These are phyloP conservation scores for Bubo blakistoni DNA, from an alignment of 2,113 vertebrate genomes.

Conservation along the genomic window DNA sequence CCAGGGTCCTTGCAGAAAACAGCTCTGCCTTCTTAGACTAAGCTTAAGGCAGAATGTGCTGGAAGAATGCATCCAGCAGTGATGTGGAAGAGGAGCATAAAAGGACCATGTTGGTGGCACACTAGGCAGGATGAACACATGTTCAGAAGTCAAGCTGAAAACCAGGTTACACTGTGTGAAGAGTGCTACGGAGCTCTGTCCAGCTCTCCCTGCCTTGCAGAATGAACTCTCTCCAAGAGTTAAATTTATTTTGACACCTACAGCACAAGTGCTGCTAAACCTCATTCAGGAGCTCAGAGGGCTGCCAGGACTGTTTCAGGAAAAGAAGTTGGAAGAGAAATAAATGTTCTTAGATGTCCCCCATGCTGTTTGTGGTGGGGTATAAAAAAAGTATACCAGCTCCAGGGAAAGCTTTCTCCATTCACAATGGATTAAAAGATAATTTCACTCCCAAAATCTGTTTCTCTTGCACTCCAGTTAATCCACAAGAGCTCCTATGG, in stretches of 20 bases:
- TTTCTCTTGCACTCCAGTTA: neutral
- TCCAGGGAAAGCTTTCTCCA: neutral
- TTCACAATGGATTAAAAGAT: neutral
- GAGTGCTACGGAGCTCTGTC: neutral
- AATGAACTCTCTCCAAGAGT: neutral
- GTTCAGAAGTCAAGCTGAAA: neutral
- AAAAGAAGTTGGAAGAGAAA: neutral
- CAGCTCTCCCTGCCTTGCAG: neutral
- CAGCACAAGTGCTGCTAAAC: neutral
- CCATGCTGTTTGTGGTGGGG: fast-evolving
- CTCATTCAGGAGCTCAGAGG: neutral
- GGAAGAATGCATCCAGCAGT: neutral
- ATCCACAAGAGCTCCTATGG: fast-evolving
- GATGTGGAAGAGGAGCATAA: neutral
- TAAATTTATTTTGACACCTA: neutral
- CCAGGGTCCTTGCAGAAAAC: neutral
- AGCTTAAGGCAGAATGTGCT: neutral
- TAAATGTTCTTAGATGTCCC: neutral
- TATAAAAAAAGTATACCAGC: neutral
- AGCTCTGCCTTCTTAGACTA: neutral
- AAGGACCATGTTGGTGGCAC: neutral
- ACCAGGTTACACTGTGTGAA: neutral
- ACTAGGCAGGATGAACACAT: neutral
- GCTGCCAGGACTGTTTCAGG: neutral
- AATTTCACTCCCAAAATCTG: neutral